Percentiles rank a stretch among this genome's conserved stretches.
phyloP scores from a whole-genome alignment of 2,797 vertebrate genomes.

The Coregonus suidteri region DNA sequence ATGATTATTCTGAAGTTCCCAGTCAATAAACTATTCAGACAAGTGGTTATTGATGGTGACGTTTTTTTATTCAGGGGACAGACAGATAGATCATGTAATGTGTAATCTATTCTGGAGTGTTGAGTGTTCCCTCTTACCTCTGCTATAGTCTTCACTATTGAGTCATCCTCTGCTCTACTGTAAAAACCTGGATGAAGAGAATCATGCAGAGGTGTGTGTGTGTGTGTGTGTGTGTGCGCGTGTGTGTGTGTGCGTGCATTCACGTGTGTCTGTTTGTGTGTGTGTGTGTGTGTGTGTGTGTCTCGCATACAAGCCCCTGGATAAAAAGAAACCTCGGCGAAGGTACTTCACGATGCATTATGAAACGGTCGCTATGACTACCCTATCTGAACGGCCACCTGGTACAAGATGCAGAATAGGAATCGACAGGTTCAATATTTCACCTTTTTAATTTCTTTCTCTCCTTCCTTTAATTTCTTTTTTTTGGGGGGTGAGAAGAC shows the following conservation, averaged over 20 bases:
- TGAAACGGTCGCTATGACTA: conserved; percentile 80
- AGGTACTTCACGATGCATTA: conserved; percentile 77
- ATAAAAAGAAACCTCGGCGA: conserved; percentile 70
- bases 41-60: background rate
- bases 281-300: conserved; percentile 21
- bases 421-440: conserved; percentile 73
- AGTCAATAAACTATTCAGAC: conserved; percentile 22
- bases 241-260: background rate
- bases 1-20: background rate
- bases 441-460: conserved; percentile 31
- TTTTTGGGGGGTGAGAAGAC: conserved; percentile 26
- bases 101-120: conserved; percentile 24
- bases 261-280: background rate
- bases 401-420: conserved; percentile 64
- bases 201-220: background rate
- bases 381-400: conserved; percentile 64
- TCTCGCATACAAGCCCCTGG: conserved; percentile 57
- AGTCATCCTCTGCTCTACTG: conserved; percentile 35
- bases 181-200: background rate
- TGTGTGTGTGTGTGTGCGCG: background rate
- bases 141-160: conserved; percentile 33
- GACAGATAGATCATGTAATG: conserved; percentile 15
- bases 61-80: background rate
- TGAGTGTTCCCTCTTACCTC: conserved; percentile 15
- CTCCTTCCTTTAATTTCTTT: conserved; percentile 1